A percentile compares a stretch with the other conserved stretches of the same genome.
phyloP scores from a whole-genome alignment of 1,140 invertebrate genomes.

The Penaeus japonicus region DNA sequence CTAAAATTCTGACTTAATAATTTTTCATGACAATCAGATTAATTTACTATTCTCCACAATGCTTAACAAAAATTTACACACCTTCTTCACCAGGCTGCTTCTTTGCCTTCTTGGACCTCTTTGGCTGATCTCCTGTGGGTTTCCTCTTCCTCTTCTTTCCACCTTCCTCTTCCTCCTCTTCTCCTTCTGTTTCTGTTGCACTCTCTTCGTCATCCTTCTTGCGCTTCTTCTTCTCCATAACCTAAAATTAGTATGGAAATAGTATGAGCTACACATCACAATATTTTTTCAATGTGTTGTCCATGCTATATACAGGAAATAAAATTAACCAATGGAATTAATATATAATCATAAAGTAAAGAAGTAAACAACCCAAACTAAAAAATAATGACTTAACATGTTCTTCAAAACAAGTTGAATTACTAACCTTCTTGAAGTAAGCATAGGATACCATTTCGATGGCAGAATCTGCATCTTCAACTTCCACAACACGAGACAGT shows the following conservation, averaged over 20 bases:
- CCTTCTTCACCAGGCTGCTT: constrained; percentile 43
- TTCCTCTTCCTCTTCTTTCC: constrained; percentile 36
- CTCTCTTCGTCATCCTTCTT: constrained; percentile 33
- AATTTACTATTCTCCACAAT: too few relatives aligned
- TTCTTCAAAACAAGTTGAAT: background rate
- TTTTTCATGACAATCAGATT: background rate
- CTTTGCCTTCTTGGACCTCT: constrained; percentile 32
- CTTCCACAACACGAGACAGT: constrained; percentile 82
- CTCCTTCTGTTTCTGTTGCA: constrained; percentile 58
- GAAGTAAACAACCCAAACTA: too few relatives aligned
- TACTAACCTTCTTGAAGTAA: constrained; percentile 93
- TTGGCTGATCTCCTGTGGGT: constrained; percentile 15
- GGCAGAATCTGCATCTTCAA: constrained; percentile 87
- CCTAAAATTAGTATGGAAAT: background rate
- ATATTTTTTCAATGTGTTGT: background rate
- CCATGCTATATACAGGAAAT: background rate
- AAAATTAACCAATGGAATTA: too few relatives aligned
- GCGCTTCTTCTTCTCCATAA: constrained; percentile 53
- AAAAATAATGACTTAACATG: background rate
- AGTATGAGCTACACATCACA: background rate
- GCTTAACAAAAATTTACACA: background rate
- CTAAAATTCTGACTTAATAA: background rate
- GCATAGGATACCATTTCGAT: constrained; percentile 97
- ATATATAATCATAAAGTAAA: background rate
- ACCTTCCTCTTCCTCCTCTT: constrained; percentile 64